Evolutionary conservation across 2,888 invertebrate species (phyloP).

Genomic region (Gymnosoma rotundatum): DNA sequence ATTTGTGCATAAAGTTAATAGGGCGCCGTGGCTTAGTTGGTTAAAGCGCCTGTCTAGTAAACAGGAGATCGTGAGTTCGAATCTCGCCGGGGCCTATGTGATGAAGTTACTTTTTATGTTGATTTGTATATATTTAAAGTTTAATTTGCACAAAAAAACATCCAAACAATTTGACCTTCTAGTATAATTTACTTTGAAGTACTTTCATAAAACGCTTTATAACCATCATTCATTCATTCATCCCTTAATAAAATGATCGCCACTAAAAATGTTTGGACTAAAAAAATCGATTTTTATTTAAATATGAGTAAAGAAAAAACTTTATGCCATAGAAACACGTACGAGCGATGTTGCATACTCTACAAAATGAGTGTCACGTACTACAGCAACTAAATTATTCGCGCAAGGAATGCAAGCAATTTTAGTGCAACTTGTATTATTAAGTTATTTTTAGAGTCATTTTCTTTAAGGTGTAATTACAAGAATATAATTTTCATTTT

Average conservation of each 20-base stretch:
- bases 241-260: neutral
- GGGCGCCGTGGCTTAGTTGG: constrained; percentile 78
- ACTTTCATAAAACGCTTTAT: neutral
- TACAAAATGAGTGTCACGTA: constrained; percentile 35
- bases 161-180: too few relatives aligned
- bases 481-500: constrained; percentile 23
- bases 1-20: neutral
- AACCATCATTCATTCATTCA: neutral
- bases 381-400: constrained; percentile 8
- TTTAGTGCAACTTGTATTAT: constrained; percentile 9
- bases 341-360: neutral
- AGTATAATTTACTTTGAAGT: too few relatives aligned
- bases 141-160: too few relatives aligned
- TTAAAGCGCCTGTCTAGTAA: constrained; percentile 79
- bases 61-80: constrained; percentile 79
- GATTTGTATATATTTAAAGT: too few relatives aligned
- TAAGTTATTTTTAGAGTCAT: constrained; percentile 34
- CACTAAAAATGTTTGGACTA: neutral
- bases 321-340: neutral
- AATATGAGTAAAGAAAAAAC: neutral
- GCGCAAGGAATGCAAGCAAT: neutral
- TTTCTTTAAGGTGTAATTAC: constrained; percentile 57
- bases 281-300: constrained; percentile 55
- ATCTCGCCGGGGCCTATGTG: constrained; percentile 76
- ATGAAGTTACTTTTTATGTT: neutral